Percentiles rank a stretch among this genome's conserved stretches.
phyloP scores from a whole-genome alignment of 2,888 invertebrate genomes.

The Idaea straminata region DNA sequence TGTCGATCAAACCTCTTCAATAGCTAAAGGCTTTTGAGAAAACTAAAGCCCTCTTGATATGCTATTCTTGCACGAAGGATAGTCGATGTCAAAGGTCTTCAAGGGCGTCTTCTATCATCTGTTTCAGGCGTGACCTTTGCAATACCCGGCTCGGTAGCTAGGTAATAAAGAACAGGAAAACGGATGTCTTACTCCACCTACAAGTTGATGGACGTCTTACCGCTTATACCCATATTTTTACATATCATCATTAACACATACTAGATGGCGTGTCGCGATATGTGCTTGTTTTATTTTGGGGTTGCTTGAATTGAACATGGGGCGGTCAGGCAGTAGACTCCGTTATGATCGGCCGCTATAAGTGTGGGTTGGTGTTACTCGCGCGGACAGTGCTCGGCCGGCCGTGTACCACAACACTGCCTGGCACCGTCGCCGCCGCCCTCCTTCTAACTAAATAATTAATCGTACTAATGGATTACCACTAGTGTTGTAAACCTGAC shows the following conservation, averaged over 20 bases:
- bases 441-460: slow-evolving; percentile 29
- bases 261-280: slow-evolving; percentile 47
- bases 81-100: slow-evolving; percentile 32
- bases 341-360: slow-evolving; percentile 59
- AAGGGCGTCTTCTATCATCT: slow-evolving; percentile 21
- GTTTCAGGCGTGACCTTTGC: slow-evolving; percentile 42
- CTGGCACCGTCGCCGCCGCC: slow-evolving; percentile 55
- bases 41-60: slow-evolving; percentile 21
- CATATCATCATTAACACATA: slow-evolving; percentile 53
- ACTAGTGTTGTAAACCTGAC: slow-evolving; percentile 63
- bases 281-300: slow-evolving; percentile 47
- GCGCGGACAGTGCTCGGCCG: slow-evolving; percentile 73
- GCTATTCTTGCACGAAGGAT: slow-evolving; percentile 15
- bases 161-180: slow-evolving; percentile 25
- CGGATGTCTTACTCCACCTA: slow-evolving; percentile 26
- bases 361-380: slow-evolving; percentile 55
- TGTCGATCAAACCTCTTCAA: not conserved
- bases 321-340: slow-evolving; percentile 55
- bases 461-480: slow-evolving; percentile 53
- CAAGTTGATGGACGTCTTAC: slow-evolving; percentile 32
- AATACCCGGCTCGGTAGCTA: slow-evolving; percentile 23
- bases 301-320: slow-evolving; percentile 65
- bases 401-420: slow-evolving; percentile 68
- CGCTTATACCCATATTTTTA: slow-evolving; percentile 37
- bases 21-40: slow-evolving; percentile 1